Base-by-base conservation (phyloP, 2,113 vertebrate species). In the Ellobius talpinus region DNA sequence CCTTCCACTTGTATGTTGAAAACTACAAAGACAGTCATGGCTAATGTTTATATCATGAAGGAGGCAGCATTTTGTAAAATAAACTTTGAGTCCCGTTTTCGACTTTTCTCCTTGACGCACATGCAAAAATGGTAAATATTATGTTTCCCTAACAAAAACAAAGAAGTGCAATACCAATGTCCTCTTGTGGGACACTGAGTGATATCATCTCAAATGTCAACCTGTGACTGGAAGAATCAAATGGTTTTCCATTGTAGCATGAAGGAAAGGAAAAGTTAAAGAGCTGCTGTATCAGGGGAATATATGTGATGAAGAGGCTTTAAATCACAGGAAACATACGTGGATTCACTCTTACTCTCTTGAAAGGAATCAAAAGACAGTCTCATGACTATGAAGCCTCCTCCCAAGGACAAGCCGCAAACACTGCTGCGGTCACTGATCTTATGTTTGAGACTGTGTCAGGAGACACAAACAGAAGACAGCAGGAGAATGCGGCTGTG, bases 181-280 rank as follows among this genome's bases (percentile, higher is more conserved):
- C 55, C 24, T 77, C 61, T 84, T 92, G 84, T 58, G 55, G 96
- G 92, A 63, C 39, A 65, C 0, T 70, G 45, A 87, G 45, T 81
- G 74, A 87, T 63, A 29, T 8, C 36, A 68, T 89, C 66, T 95
- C 86, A 85, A 94, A 73, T 68, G 70, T 3, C 17, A 42, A 65
- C 65, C 72, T 0, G 0, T 45, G 85, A 95, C 88, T 50, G 96
- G 95, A 89, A 93, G 97, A 76, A 50, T n/a, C 50, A 0, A 95
- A 74, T 93, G 90, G 5, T 58, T 96, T 96, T 93, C 90, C 50
- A 42, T 1, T 92, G 24, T 66, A 93, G 52, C 72, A 66, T 82
- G 86, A 96, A 97, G 58, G 85, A 97, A 96, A 91, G 39, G 96
- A 95, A 97, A 23, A 73, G 70, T n/a, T 23, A 63, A 86, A 96